Evolutionary conservation across 2,888 invertebrate species (phyloP), one percentile per base, ranked within the genome.

Genomic region (Amblyjoppa fuscipennis): DNA sequence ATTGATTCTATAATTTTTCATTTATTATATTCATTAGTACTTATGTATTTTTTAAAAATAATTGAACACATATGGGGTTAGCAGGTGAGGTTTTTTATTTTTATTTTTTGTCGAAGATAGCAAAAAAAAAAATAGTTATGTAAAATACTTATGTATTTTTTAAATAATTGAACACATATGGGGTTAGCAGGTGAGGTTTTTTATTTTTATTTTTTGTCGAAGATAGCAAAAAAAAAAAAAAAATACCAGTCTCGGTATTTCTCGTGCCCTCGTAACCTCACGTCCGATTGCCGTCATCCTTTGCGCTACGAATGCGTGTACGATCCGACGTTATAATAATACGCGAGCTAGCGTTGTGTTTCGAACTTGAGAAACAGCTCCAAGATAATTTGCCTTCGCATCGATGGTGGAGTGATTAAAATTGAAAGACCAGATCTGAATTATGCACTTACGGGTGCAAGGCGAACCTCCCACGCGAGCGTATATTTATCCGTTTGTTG

Each of bases 401-500:
- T 71, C 76, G 59, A 81, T 73, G 49, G 53, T 69, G 56, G 20
- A 73, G 76, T 73, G 77, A 75, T 87, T 82, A 87, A 79, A 88
- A 85, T 84, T 87, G 83, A 81, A 86, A 81, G 84, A 53, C 56
- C 38, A 87, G 85, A 87, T 87, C 85, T 88, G 78, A 85, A 85
- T 87, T 87, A 84, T 87, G 83, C 84, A 83, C 83, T 83, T 74
- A 77, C 74, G 76, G 45, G 81, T 77, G 87, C 88, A 88, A 88
- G 88, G 88, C 83, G 83, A 88, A 88, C 88, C 88, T 88, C 88
- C 88, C 87, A 88, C 88, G 87, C 88, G 82, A 86, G 76, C 69
- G 83, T 83, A 71, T 83, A 81, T 81, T 77, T 80, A 84, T 87
- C 82, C 81, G 73, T 87, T 82, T 85, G 81, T 45, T 83, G 85